These are phyloP conservation scores for Pseudopleuronectes americanus DNA, from an alignment of 2,797 vertebrate species.

Conservation along the genomic window DNA sequence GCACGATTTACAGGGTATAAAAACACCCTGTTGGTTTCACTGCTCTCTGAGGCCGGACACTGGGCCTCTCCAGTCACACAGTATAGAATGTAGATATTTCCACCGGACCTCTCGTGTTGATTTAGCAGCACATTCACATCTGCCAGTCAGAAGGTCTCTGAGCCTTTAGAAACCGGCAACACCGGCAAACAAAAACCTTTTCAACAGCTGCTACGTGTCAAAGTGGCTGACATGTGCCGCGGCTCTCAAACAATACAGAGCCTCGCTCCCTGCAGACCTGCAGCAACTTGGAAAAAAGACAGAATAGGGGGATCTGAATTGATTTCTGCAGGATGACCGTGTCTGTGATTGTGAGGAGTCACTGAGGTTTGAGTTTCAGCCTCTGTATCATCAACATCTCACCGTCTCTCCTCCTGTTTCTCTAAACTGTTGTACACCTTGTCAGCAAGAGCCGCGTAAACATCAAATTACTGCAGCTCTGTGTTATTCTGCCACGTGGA, in stretches of 20 bases:
- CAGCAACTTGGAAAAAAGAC: constrained; percentile 27
- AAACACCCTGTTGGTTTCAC: neutral
- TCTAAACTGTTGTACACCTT: neutral
- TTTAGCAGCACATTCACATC: constrained; percentile 46
- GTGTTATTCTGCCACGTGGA: no score
- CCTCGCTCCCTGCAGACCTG: constrained; percentile 27
- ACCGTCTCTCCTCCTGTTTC: constrained; percentile 20
- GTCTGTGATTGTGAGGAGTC: constrained; percentile 15
- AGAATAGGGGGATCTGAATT: constrained; percentile 1
- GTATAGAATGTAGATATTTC: constrained; percentile 22
- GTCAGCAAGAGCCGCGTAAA: neutral
- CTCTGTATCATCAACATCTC: constrained; percentile 26
- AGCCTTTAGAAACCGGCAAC: constrained; percentile 40
- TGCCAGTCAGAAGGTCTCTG: constrained; percentile 36
- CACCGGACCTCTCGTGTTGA: constrained; percentile 30
- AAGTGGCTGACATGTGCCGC: constrained; percentile 48
- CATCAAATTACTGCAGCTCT: neutral
- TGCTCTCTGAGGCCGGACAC: constrained; percentile 9
- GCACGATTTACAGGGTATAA: neutral
- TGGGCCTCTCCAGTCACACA: constrained; percentile 5
- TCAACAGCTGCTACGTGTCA: constrained; percentile 68
- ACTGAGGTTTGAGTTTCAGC: constrained; percentile 21
- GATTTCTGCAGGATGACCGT: constrained; percentile 17
- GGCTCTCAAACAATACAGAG: constrained; percentile 59
- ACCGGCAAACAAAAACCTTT: constrained; percentile 62